phyloP scores from a whole-genome alignment of 2,888 invertebrate species.

The Agonopterix heracliana region DNA sequence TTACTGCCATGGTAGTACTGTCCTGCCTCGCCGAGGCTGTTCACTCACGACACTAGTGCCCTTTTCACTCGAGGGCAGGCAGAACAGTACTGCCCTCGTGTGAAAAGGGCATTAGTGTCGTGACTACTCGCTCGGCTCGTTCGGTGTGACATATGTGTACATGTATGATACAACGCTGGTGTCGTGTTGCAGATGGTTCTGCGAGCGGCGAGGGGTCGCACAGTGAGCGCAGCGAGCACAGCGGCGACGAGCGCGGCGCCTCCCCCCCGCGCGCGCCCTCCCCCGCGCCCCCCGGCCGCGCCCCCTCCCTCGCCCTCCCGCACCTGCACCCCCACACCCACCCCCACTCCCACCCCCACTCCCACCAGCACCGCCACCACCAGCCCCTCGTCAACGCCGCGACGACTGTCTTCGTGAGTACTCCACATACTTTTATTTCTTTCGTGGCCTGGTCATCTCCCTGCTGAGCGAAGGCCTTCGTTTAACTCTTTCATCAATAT shows the following conservation, averaged over 20 bases:
- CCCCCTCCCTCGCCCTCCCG: conserved; percentile 18
- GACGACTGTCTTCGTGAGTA: conserved; percentile 44
- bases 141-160: too few species aligned
- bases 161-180: background rate
- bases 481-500: too few species aligned
- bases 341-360: conserved; percentile 32
- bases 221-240: conserved; percentile 44
- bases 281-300: conserved; percentile 40
- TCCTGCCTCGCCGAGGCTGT: too few species aligned
- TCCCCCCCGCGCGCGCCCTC: conserved; percentile 50
- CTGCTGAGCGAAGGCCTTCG: too few species aligned
- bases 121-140: too few species aligned
- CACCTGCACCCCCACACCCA: conserved; percentile 23
- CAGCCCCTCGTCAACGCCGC: conserved; percentile 14
- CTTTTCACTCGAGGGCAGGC: too few species aligned
- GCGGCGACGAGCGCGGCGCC: conserved; percentile 59
- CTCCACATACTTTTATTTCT: background rate
- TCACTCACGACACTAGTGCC: too few species aligned
- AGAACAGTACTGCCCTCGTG: too few species aligned
- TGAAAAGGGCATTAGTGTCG: too few species aligned
- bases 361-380: conserved; percentile 36
- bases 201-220: conserved; percentile 66
- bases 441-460: too few species aligned
- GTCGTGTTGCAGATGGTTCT: conserved; percentile 46
- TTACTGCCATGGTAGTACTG: too few species aligned